A percentile compares a stretch with the other conserved stretches of the same genome.
These are phyloP conservation scores for Cossypha niveicapilla DNA, from an alignment of 2,797 vertebrate species.

Conservation along the genomic window DNA sequence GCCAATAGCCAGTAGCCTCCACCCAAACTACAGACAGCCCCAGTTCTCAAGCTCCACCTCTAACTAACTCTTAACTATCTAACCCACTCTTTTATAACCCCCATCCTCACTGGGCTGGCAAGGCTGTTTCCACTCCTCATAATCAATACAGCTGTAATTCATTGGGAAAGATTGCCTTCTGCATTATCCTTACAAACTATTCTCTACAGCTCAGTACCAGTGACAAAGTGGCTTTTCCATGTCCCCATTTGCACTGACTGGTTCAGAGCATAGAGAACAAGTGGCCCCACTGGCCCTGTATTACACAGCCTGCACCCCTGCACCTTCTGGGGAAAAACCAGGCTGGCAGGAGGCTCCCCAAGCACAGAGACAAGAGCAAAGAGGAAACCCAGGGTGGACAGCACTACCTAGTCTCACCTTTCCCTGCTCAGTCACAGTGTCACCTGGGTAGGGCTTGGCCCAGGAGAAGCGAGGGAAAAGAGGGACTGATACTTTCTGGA, in stretches of 20 bases:
- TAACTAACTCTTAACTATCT: no score
- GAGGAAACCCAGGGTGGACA: neutral
- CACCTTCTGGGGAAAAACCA: neutral
- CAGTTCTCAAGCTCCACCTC: no score
- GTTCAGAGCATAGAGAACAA: rapidly evolving
- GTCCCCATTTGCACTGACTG: neutral
- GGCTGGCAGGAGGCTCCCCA: rapidly evolving
- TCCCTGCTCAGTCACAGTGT: neutral
- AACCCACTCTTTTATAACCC: no score
- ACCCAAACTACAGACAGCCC: no score
- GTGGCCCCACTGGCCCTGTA: neutral
- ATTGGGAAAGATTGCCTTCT: no score
- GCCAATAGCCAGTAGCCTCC: no score
- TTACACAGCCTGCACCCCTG: neutral
- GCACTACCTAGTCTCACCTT: neutral
- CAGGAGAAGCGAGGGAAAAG: neutral
- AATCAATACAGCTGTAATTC: no score
- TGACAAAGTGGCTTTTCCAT: neutral
- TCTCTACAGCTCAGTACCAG: neutral
- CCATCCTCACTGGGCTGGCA: no score
- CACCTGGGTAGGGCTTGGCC: neutral
- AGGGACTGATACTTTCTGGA: neutral
- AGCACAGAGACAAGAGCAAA: rapidly evolving
- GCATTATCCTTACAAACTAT: no score
- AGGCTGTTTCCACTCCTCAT: no score